A percentile compares a stretch with the other conserved stretches of the same genome.
Evolutionary conservation across 2,797 vertebrate species (phyloP).

Genomic region (Dipus sagitta): DNA sequence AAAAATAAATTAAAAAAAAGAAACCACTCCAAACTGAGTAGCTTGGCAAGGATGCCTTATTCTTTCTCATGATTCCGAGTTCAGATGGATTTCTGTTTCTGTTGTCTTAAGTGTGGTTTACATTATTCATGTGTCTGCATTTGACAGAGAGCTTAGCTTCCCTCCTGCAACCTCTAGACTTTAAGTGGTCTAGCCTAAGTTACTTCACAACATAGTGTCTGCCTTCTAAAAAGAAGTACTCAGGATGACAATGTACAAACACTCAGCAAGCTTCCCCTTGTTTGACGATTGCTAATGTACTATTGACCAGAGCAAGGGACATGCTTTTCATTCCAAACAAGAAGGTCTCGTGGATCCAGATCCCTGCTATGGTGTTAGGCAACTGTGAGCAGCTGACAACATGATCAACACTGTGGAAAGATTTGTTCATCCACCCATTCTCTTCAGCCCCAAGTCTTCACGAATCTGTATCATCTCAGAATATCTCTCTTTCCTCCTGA

Average conservation of each 20-base stretch:
- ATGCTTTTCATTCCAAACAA: not conserved
- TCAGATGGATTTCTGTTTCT: not conserved
- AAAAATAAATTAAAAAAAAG: too few species aligned
- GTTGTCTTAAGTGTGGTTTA: not conserved
- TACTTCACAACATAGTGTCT: not conserved
- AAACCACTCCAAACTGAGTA: not conserved
- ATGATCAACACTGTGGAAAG: not conserved
- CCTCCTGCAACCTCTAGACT: not conserved
- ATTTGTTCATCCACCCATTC: not conserved
- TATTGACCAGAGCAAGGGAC: not conserved
- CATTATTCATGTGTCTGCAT: not conserved
- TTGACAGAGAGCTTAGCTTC: not conserved
- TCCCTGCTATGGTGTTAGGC: not conserved
- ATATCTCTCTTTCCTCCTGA: not conserved
- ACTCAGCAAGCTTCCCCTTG: not conserved
- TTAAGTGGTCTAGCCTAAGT: not conserved
- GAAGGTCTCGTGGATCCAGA: not conserved
- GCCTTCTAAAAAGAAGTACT: not conserved
- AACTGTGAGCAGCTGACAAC: not conserved
- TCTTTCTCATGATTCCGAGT: conserved; percentile 15
- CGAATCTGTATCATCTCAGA: not conserved
- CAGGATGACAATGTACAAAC: not conserved
- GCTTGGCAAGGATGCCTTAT: not conserved
- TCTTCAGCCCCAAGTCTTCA: not conserved
- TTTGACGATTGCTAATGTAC: not conserved